Evolutionary conservation across 2,888 invertebrate species (phyloP).

Genomic region (Epistrophe eligans): DNA sequence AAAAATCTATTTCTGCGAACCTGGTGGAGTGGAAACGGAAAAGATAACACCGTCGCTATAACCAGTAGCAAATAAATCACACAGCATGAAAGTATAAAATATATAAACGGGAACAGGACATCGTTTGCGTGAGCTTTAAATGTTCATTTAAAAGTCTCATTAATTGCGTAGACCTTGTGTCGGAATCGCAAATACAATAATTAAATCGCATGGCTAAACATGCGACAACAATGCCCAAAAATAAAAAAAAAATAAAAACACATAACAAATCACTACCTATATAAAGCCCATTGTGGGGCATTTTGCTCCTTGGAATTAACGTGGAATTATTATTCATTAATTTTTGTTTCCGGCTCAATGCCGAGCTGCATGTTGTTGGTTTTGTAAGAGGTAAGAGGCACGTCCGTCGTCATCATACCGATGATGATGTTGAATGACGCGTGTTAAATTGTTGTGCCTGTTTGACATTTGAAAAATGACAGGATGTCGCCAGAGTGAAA

Average conservation of each 20-base stretch:
- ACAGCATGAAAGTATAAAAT: conserved; percentile 33
- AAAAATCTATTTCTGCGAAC: background rate
- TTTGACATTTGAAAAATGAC: conserved; percentile 75
- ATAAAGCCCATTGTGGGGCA: conserved; percentile 40
- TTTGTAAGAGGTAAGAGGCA: background rate
- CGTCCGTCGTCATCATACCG: conserved; percentile 20
- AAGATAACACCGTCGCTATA: conserved; percentile 3
- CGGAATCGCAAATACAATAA: conserved; percentile 44
- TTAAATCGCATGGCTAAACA: conserved; percentile 55
- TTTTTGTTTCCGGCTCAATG: conserved; percentile 71
- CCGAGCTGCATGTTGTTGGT: background rate
- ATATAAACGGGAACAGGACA: conserved; percentile 25
- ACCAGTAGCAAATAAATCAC: conserved; percentile 52
- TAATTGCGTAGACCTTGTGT: conserved; percentile 25
- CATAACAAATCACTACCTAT: conserved; percentile 32
- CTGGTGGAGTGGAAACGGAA: background rate
- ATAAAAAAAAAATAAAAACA: conserved; percentile 5
- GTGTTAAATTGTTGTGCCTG: conserved; percentile 71
- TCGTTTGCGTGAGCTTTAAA: conserved; percentile 59
- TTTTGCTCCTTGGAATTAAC: conserved; percentile 58
- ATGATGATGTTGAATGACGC: conserved; percentile 69
- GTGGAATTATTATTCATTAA: conserved; percentile 74
- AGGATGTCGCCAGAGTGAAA: conserved; percentile 62
- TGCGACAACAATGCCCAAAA: conserved; percentile 53
- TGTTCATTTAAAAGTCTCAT: conserved; percentile 61